phyloP scores from a whole-genome alignment of 2,797 vertebrate genomes.

The Gila robusta region DNA sequence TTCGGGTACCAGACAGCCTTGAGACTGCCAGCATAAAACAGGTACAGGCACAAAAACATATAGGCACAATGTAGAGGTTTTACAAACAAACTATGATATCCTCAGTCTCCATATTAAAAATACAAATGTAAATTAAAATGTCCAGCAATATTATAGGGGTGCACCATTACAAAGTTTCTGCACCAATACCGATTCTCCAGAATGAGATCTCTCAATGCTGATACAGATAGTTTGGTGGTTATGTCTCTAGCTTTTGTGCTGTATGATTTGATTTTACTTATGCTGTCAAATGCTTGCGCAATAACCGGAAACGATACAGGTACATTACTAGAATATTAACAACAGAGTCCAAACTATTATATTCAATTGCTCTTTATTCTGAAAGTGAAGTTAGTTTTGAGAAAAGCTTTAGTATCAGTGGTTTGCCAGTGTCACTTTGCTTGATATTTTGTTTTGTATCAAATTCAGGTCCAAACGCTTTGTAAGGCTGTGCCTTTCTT shows the following conservation, averaged over 20 bases:
- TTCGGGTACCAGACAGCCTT: conserved; percentile 3
- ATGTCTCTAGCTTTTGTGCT: too few relatives aligned
- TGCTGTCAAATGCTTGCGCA: too few relatives aligned
- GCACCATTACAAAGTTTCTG: too few relatives aligned
- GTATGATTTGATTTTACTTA: too few relatives aligned
- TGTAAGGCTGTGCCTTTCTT: neutral
- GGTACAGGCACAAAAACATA: conserved; percentile 10
- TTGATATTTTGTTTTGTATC: neutral
- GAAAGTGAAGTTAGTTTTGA: neutral
- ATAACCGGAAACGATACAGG: too few relatives aligned
- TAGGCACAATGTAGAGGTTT: neutral
- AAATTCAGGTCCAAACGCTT: neutral
- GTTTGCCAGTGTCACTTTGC: neutral
- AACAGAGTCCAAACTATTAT: too few relatives aligned
- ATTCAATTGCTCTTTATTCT: neutral
- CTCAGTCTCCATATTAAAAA: neutral
- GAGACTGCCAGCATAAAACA: conserved; percentile 19
- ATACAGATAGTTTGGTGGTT: too few relatives aligned
- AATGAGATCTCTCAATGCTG: too few relatives aligned
- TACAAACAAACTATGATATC: neutral
- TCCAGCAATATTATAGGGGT: neutral
- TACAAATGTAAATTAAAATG: neutral
- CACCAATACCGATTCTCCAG: too few relatives aligned
- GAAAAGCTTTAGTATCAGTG: neutral
- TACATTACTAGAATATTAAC: too few relatives aligned